Percentiles rank a stretch among this genome's conserved stretches.
phyloP scores from a whole-genome alignment of 2,888 invertebrate species.

The Leistus spinibarbis region DNA sequence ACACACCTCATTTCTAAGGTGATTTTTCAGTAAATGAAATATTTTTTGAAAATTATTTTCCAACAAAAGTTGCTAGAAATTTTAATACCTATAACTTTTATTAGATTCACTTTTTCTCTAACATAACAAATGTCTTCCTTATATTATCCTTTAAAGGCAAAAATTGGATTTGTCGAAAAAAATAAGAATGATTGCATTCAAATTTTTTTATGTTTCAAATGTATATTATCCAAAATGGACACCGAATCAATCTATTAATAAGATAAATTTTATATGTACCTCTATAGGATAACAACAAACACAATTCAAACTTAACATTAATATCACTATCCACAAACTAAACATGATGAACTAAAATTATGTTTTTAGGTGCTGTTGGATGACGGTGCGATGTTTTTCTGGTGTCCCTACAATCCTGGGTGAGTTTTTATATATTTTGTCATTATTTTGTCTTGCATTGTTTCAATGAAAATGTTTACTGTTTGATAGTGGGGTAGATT shows the following conservation, averaged over 20 bases:
- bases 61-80: too few species aligned
- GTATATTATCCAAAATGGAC: too few species aligned
- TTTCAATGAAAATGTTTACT: conserved; percentile 46
- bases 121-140: too few species aligned
- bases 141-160: too few species aligned
- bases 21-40: too few species aligned
- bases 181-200: too few species aligned
- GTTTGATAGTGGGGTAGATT: conserved; percentile 45
- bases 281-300: neutral
- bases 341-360: conserved; percentile 1
- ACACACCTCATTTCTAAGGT: too few species aligned
- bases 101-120: too few species aligned
- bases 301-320: neutral
- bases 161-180: too few species aligned
- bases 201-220: too few species aligned
- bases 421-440: conserved; percentile 31
- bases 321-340: conserved; percentile 3
- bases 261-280: neutral
- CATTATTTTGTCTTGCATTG: conserved; percentile 42
- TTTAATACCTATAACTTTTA: too few species aligned
- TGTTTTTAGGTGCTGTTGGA: neutral
- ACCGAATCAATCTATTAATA: neutral
- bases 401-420: neutral
- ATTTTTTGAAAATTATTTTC: too few species aligned
- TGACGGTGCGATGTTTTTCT: neutral